Conservation (phyloP, 2,113 vertebrate species). For the Channa maculata region DNA sequence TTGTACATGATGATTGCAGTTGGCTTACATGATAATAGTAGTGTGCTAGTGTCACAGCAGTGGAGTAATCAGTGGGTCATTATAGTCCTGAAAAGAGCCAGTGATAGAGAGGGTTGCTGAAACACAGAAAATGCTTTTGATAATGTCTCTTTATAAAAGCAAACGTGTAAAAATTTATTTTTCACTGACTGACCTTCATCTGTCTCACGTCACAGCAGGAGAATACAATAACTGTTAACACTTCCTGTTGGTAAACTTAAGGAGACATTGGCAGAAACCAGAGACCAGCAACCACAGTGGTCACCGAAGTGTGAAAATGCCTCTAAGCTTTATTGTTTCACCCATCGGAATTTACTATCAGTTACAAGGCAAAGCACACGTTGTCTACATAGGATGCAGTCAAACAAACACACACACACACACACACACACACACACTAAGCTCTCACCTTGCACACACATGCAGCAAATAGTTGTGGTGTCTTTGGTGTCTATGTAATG, state of each 20-base stretch:
- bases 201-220: conserved; percentile 18
- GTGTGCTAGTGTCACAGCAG: background rate
- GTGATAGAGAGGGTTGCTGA: too few species aligned
- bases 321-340: conserved; percentile 48
- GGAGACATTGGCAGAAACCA: conserved; percentile 38
- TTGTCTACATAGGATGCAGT: conserved; percentile 22
- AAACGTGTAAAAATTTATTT: background rate
- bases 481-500: conserved; percentile 32
- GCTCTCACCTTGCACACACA: conserved; percentile 1
- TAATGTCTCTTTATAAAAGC: background rate
- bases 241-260: conserved; percentile 58
- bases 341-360: conserved; percentile 43
- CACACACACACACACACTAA: conserved; percentile 4
- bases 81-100: too few species aligned
- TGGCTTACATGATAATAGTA: conserved; percentile 4
- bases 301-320: conserved; percentile 47
- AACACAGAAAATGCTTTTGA: too few species aligned
- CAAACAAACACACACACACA: conserved; percentile 3
- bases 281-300: conserved; percentile 32
- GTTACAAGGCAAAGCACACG: conserved; percentile 36
- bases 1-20: conserved; percentile 24
- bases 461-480: conserved; percentile 12
- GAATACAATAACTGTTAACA: conserved; percentile 39
- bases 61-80: conserved; percentile 12
- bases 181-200: conserved; percentile 27